Evolutionary conservation across 1,140 invertebrate species (phyloP).

Genomic region (Heliconius nattereri): DNA sequence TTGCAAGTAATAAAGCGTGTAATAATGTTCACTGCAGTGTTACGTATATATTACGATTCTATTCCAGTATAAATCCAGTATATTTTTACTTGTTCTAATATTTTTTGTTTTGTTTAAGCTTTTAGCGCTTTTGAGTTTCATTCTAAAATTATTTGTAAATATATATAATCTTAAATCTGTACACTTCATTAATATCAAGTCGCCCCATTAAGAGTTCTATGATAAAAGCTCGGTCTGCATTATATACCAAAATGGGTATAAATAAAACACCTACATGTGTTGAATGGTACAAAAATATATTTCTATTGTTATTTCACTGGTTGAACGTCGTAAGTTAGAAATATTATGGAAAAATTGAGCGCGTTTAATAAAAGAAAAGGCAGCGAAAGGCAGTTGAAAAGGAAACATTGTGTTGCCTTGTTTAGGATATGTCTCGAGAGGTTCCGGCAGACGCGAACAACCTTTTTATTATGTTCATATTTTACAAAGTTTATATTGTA

Average conservation of each 20-base stretch:
- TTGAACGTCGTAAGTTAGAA: slow-evolving; percentile 8
- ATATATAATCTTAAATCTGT: too few relatives aligned
- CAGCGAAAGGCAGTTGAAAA: slow-evolving; percentile 14
- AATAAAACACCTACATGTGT: background rate
- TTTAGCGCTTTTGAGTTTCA: too few relatives aligned
- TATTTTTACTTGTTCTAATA: too few relatives aligned
- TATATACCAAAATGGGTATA: background rate
- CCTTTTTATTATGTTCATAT: slow-evolving; percentile 14
- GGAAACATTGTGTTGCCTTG: slow-evolving; percentile 12
- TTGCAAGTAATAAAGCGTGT: too few relatives aligned
- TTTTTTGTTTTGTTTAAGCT: too few relatives aligned
- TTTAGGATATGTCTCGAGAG: slow-evolving; percentile 12
- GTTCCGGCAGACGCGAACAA: slow-evolving; percentile 15
- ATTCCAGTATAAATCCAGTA: too few relatives aligned
- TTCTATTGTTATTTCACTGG: background rate
- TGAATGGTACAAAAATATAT: background rate
- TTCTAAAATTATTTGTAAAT: too few relatives aligned
- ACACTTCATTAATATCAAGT: too few relatives aligned
- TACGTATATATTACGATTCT: background rate
- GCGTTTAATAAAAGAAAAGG: slow-evolving; percentile 15
- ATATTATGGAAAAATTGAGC: slow-evolving; percentile 10
- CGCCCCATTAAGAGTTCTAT: too few relatives aligned
- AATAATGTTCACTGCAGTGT: background rate
- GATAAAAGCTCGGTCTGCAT: background rate
- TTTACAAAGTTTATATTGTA: slow-evolving; percentile 11